Conservation (phyloP, 2,888 invertebrate species). For the Leptopterna dolabrata region DNA sequence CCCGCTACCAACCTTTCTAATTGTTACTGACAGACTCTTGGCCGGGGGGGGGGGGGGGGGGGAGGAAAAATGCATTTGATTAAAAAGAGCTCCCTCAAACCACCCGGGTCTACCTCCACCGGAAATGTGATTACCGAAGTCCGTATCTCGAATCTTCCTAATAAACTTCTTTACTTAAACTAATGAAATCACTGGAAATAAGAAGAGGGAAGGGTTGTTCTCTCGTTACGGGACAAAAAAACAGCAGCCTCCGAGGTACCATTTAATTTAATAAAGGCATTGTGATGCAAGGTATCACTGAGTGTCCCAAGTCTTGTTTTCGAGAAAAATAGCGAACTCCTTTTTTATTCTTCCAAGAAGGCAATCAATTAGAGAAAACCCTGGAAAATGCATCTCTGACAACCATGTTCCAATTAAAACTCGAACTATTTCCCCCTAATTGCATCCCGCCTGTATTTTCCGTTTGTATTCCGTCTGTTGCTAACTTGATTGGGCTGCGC, state of each 20-base stretch:
- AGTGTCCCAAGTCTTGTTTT: not conserved
- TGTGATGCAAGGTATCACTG: slow-evolving; percentile 46
- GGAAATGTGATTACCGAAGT: slow-evolving; percentile 41
- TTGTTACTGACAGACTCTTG: slow-evolving; percentile 51
- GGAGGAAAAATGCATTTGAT: slow-evolving; percentile 50
- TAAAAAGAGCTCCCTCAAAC: slow-evolving; percentile 36
- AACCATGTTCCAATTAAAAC: too few species aligned
- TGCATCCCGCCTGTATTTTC: too few species aligned
- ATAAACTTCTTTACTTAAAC: slow-evolving; percentile 42
- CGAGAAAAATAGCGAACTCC: not conserved
- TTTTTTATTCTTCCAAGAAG: not conserved
- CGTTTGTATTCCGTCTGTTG: too few species aligned
- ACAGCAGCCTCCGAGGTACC: not conserved
- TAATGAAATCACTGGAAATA: slow-evolving; percentile 44
- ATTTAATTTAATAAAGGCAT: slow-evolving; percentile 45
- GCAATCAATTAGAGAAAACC: not conserved
- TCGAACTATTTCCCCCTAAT: too few species aligned
- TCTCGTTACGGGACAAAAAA: slow-evolving; percentile 4
- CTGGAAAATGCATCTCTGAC: not conserved
- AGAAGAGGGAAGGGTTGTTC: slow-evolving; percentile 29
- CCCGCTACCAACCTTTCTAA: not conserved
- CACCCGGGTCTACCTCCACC: not conserved
- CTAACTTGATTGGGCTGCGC: too few species aligned
- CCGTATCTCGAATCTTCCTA: not conserved
- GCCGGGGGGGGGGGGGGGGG: not conserved